phyloP scores from a whole-genome alignment of 2,888 invertebrate species.

The Julus scanicus region DNA sequence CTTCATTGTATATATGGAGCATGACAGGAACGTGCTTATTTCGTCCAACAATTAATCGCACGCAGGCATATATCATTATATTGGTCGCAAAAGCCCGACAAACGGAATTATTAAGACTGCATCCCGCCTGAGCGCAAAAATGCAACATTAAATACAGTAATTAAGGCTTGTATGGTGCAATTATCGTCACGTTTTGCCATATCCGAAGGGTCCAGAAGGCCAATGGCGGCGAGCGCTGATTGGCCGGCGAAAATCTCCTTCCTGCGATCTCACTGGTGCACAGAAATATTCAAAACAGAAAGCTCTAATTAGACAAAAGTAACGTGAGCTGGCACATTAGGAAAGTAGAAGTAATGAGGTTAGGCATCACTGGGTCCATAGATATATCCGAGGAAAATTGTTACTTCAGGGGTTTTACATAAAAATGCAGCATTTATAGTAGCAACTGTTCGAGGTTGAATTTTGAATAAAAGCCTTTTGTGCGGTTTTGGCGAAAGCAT shows the following conservation, averaged over 20 bases:
- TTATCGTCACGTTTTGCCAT: constrained; percentile 5
- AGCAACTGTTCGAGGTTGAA: background rate
- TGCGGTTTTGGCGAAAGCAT: background rate
- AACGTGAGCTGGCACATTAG: background rate
- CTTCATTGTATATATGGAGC: background rate
- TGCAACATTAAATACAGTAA: constrained; percentile 19
- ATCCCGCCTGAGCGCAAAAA: background rate
- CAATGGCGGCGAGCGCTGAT: background rate
- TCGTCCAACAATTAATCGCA: background rate
- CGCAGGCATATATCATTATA: background rate
- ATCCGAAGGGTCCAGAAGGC: constrained; percentile 14
- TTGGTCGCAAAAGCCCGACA: constrained; percentile 14
- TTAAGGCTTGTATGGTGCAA: constrained; percentile 27
- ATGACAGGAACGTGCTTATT: background rate
- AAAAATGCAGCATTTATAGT: background rate
- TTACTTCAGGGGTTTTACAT: background rate
- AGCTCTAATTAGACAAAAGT: background rate
- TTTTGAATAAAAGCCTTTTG: background rate
- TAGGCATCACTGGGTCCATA: background rate
- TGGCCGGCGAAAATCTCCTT: background rate
- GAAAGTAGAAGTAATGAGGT: background rate
- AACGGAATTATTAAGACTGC: constrained; percentile 19
- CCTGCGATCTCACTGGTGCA: background rate
- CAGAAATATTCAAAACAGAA: background rate
- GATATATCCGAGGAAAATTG: background rate